A percentile compares a stretch with the other conserved stretches of the same genome.
These are phyloP conservation scores for Luffia ferchaultella DNA, from an alignment of 2,888 invertebrate species.

Conservation along the genomic window DNA sequence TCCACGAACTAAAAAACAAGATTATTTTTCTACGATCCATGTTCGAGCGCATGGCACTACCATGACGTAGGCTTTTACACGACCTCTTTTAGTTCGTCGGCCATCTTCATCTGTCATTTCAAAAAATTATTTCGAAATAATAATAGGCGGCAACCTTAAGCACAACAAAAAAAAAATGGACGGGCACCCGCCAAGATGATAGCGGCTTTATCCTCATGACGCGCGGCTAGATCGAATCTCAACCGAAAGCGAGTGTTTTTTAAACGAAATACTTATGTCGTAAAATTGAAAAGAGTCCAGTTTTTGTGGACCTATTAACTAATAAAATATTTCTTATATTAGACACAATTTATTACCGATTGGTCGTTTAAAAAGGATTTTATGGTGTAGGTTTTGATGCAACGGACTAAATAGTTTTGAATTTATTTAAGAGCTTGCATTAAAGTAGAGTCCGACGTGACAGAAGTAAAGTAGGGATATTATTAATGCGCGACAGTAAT, in stretches of 20 bases:
- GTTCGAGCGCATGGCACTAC: conserved; percentile 6
- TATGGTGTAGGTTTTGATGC: conserved; percentile 49
- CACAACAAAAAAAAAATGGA: conserved; percentile 26
- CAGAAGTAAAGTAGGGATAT: not conserved
- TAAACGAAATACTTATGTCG: conserved; percentile 41
- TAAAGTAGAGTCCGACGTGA: conserved; percentile 20
- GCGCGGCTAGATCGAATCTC: conserved; percentile 57
- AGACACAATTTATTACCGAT: conserved; percentile 49
- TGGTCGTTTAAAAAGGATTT: conserved; percentile 50
- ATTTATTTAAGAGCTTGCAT: conserved; percentile 26
- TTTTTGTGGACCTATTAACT: conserved; percentile 41
- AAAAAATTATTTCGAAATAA: conserved; percentile 42
- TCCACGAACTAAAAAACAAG: too few species aligned
- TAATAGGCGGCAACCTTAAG: conserved; percentile 11
- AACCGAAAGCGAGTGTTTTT: conserved; percentile 39
- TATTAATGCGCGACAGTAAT: not conserved
- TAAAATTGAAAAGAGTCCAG: conserved; percentile 49
- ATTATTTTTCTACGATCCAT: too few species aligned
- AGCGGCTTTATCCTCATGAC: conserved; percentile 54
- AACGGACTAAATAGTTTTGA: conserved; percentile 31
- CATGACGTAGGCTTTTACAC: conserved; percentile 31
- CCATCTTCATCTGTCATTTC: conserved; percentile 57
- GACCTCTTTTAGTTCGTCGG: conserved; percentile 20
- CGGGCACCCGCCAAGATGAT: conserved; percentile 47
- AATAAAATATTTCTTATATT: conserved; percentile 58